Percentiles rank a stretch among this genome's conserved stretches.
These are phyloP conservation scores for Axinella damicornis DNA, from an alignment of 37 sponge, comb jelly and placozoan genomes.

Conservation along the genomic window DNA sequence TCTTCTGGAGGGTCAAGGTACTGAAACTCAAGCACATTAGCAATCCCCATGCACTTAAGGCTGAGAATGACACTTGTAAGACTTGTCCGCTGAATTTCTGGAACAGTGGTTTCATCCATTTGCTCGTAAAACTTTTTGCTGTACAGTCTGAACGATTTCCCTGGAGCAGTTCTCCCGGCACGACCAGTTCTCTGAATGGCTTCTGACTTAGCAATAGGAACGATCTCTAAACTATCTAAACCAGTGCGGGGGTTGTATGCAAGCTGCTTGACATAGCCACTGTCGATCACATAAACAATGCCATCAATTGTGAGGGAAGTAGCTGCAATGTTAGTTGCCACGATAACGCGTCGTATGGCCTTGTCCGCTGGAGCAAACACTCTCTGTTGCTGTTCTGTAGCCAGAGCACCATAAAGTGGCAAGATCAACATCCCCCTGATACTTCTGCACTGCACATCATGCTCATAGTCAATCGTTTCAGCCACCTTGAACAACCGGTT, in stretches of 20 bases:
- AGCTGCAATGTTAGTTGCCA: slow-evolving; percentile 93
- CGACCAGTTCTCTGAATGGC: slow-evolving; percentile 86
- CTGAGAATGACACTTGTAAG: slow-evolving; percentile 83
- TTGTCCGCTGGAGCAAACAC: slow-evolving; percentile 75
- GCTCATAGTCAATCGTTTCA: slow-evolving; percentile 80
- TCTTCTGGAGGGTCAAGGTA: slow-evolving; percentile 93
- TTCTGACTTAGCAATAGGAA: slow-evolving; percentile 86
- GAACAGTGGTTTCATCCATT: slow-evolving; percentile 72
- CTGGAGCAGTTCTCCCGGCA: slow-evolving; percentile 84
- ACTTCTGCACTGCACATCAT: slow-evolving; percentile 72
- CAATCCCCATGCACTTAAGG: slow-evolving; percentile 85
- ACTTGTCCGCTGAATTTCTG: slow-evolving; percentile 90
- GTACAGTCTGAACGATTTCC: slow-evolving; percentile 84
- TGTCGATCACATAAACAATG: slow-evolving; percentile 89
- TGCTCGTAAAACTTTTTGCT: slow-evolving; percentile 66
- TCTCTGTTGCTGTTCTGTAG: slow-evolving; percentile 84
- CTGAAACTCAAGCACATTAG: slow-evolving; percentile 80
- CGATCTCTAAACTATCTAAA: slow-evolving; percentile 79
- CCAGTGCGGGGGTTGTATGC: slow-evolving; percentile 84
- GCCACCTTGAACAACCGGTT: slow-evolving; percentile 81
- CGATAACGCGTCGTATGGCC: slow-evolving; percentile 77
- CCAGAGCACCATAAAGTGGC: slow-evolving; percentile 87
- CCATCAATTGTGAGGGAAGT: slow-evolving; percentile 93
- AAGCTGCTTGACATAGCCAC: slow-evolving; percentile 89
- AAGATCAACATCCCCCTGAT: slow-evolving; percentile 76